phyloP scores from a whole-genome alignment of 2,797 vertebrate genomes.

The Coregonus sp. region DNA sequence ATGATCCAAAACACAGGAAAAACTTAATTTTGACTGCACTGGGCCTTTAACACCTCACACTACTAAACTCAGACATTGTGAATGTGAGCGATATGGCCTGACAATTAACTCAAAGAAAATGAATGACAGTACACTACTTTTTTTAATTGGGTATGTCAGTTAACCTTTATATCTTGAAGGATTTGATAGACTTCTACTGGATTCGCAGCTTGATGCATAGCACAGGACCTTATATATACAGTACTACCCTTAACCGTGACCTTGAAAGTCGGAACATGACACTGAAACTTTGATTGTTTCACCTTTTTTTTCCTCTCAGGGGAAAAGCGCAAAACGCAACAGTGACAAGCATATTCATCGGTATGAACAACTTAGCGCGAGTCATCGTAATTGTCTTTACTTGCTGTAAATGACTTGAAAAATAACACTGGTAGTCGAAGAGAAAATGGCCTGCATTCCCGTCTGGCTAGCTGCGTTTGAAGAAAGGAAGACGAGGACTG shows the following conservation, averaged over 20 bases:
- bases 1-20: not conserved
- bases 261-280: constrained; percentile 25
- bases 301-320: not conserved
- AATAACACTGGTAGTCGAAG: constrained; percentile 23
- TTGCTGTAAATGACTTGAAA: constrained; percentile 55
- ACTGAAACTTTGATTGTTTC: constrained; percentile 18
- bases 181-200: constrained; percentile 24
- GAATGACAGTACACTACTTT: not conserved
- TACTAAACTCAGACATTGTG: not conserved
- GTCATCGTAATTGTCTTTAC: constrained; percentile 53
- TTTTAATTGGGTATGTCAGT: not conserved
- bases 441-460: constrained; percentile 31
- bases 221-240: not conserved
- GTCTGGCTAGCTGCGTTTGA: constrained; percentile 34
- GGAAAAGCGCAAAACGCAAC: constrained; percentile 13
- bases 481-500: constrained; percentile 20
- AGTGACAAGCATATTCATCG: constrained; percentile 42
- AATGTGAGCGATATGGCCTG: not conserved
- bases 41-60: not conserved
- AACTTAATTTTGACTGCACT: not conserved
- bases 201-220: constrained; percentile 34
- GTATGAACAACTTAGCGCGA: constrained; percentile 50
- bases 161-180: constrained; percentile 24
- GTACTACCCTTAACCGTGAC: constrained; percentile 29
- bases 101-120: not conserved